These are phyloP conservation scores for Acronicta psi DNA, from an alignment of 2,888 invertebrate species.

Conservation along the genomic window DNA sequence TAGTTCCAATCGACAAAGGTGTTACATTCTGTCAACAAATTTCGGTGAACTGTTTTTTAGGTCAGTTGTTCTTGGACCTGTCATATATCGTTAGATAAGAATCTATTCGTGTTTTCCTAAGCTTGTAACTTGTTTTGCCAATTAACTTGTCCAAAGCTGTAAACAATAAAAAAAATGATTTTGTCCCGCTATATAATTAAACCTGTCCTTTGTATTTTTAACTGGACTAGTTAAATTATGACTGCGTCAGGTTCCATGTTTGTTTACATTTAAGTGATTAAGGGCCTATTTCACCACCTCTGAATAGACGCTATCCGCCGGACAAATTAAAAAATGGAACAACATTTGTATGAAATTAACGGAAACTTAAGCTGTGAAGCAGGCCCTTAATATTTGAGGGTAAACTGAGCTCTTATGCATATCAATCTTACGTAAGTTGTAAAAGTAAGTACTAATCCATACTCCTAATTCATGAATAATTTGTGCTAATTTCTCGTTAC, in stretches of 20 bases:
- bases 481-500: too few species aligned
- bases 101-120: conserved; percentile 62
- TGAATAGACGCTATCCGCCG: too few species aligned
- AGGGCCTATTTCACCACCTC: too few species aligned
- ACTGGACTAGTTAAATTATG: conserved; percentile 33
- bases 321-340: too few species aligned
- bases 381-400: too few species aligned
- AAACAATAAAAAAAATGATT: conserved; percentile 55
- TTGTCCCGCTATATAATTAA: conserved; percentile 52
- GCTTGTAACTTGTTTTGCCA: conserved; percentile 66
- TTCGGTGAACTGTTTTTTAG: conserved; percentile 58
- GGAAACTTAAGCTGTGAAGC: too few species aligned
- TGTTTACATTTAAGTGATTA: conserved; percentile 25
- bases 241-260: background rate
- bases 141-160: conserved; percentile 68
- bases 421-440: too few species aligned
- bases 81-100: conserved; percentile 72
- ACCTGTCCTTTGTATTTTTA: conserved; percentile 48
- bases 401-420: too few species aligned
- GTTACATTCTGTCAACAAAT: conserved; percentile 66
- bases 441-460: too few species aligned
- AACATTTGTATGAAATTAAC: too few species aligned
- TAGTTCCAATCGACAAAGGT: conserved; percentile 70
- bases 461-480: too few species aligned
- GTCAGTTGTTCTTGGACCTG: conserved; percentile 61